phyloP scores from a whole-genome alignment of 1,140 invertebrate genomes.

The Coptotermes formosanus region DNA sequence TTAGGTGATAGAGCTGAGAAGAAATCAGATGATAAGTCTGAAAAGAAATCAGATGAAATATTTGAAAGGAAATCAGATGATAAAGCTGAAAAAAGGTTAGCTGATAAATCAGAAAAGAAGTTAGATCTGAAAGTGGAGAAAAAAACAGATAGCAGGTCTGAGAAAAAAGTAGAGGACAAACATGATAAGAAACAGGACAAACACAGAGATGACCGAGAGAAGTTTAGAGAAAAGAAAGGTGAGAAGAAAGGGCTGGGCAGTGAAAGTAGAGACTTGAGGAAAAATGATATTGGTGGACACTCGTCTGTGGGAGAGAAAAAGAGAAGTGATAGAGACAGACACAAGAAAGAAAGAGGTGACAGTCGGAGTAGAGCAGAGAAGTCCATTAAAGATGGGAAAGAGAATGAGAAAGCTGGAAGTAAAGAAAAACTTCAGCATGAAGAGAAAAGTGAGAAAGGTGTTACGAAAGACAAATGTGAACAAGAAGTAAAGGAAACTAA shows the following conservation, averaged over 20 bases:
- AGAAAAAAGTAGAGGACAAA: conserved; percentile 20
- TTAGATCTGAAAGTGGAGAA: background rate
- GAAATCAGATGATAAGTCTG: background rate
- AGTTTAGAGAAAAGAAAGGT: background rate
- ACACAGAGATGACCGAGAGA: background rate
- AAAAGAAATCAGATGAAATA: background rate
- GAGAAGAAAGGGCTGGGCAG: background rate
- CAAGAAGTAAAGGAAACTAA: conserved; percentile 8
- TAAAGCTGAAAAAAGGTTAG: conserved; percentile 1
- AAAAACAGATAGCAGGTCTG: background rate
- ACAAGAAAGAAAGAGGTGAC: conserved; percentile 21
- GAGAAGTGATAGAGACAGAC: conserved; percentile 28
- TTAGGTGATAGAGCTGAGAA: background rate
- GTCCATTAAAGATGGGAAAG: background rate
- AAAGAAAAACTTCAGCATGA: conserved; percentile 28
- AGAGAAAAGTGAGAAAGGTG: conserved; percentile 22
- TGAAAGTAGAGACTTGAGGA: background rate
- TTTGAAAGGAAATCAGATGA: conserved; percentile 14
- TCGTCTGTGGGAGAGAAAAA: background rate
- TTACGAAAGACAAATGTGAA: conserved; percentile 21
- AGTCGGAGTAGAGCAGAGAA: background rate
- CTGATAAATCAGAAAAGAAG: background rate
- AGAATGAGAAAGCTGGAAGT: conserved; percentile 24
- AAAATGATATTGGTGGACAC: background rate
- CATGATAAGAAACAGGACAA: conserved; percentile 15